Conservation (phyloP, 1,140 invertebrate genomes). For the Zaprionus gabonicus region DNA sequence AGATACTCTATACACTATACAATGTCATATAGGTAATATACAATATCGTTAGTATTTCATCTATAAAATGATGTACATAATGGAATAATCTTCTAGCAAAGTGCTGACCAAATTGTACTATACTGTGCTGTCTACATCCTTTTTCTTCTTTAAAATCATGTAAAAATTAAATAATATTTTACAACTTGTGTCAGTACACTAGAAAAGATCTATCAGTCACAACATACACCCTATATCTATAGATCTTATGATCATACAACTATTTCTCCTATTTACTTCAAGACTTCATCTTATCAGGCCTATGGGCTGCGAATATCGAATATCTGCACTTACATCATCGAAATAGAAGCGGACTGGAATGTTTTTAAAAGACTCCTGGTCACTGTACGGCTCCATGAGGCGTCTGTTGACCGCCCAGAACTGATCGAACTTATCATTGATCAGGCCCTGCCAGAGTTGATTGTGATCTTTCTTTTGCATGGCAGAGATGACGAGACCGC, state of each 20-base stretch:
- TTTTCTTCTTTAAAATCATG: no score
- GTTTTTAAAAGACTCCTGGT: conserved; percentile 93
- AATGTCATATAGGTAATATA: no score
- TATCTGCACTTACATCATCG: conserved; percentile 83
- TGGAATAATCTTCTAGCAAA: no score
- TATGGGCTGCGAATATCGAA: not conserved
- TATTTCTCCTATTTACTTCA: not conserved
- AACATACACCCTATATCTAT: no score
- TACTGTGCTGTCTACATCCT: no score
- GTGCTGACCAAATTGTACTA: no score
- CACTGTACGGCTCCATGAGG: conserved; percentile 93
- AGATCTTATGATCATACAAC: not conserved
- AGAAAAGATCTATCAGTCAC: no score
- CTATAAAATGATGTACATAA: no score
- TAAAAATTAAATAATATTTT: not conserved
- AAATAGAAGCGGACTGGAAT: conserved; percentile 96
- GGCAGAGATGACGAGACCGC: conserved; percentile 94
- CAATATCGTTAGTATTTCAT: no score
- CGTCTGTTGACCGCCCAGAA: conserved; percentile 99
- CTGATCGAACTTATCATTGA: conserved; percentile 99
- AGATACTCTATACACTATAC: no score
- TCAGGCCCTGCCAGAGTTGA: conserved; percentile 96
- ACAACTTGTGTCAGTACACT: not conserved
- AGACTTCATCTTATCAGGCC: not conserved
- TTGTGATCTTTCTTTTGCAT: conserved; percentile 99